Evolutionary conservation across 2,888 invertebrate genomes (phyloP).

Genomic region (Hedychridium roseum): DNA sequence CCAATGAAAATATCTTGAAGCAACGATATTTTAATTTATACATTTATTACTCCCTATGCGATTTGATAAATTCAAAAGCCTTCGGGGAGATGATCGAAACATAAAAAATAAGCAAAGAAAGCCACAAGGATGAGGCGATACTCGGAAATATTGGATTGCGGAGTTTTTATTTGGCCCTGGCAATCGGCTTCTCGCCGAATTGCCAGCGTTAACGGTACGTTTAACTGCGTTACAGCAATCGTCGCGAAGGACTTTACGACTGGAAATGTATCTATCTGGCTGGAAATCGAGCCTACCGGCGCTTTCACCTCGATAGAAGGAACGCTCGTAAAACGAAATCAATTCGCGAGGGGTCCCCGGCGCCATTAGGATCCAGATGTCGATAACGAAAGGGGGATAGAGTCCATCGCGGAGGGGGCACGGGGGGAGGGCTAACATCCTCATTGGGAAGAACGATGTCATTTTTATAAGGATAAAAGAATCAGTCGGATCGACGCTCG

Average conservation of each 20-base stretch:
- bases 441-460: no score
- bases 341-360: slow-evolving; percentile 28
- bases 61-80: no score
- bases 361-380: slow-evolving; percentile 29
- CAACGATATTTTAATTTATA: no score
- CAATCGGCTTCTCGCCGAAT: slow-evolving; percentile 15
- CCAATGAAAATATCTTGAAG: no score
- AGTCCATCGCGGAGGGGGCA: no score
- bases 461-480: no score
- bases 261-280: slow-evolving; percentile 27
- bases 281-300: slow-evolving; percentile 3
- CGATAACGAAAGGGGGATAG: no score
- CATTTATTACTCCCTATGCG: no score
- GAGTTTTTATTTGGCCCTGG: neutral
- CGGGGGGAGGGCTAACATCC: no score
- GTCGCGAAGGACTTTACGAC: slow-evolving; percentile 31
- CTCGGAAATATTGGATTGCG: neutral
- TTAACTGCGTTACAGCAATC: slow-evolving; percentile 25
- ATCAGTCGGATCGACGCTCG: no score
- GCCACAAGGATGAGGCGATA: slow-evolving; percentile 14
- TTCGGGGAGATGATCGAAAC: no score
- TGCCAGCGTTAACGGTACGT: slow-evolving; percentile 30
- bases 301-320: slow-evolving; percentile 13
- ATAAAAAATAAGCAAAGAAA: slow-evolving; percentile 21
- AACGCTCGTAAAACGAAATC: slow-evolving; percentile 43